Percentiles rank a stretch among this genome's conserved stretches.
Conservation (phyloP, 1,140 invertebrate species). For the Pseudomyrmex concolor region DNA sequence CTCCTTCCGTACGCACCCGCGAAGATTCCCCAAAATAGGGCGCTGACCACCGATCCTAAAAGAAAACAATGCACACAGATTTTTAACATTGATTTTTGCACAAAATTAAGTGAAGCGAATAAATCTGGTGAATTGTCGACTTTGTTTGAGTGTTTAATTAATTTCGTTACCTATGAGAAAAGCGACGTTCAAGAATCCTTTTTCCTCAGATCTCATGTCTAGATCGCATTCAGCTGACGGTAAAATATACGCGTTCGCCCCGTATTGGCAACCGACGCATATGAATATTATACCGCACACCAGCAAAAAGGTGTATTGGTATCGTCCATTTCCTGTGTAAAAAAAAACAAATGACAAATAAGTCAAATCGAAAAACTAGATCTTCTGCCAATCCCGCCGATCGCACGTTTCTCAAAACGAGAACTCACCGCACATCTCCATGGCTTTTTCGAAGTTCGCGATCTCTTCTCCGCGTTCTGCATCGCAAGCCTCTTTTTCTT, state of each 20-base stretch:
- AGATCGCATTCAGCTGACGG: slow-evolving; percentile 86
- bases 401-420: neutral
- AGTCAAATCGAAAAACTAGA: neutral
- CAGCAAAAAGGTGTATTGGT: slow-evolving; percentile 76
- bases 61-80: neutral
- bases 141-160: neutral
- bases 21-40: slow-evolving; percentile 88
- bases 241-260: slow-evolving; percentile 86
- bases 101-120: neutral
- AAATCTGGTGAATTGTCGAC: no score
- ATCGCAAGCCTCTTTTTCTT: slow-evolving; percentile 51
- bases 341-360: neutral
- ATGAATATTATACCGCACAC: slow-evolving; percentile 82
- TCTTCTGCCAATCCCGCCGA: no score
- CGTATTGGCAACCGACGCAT: slow-evolving; percentile 87
- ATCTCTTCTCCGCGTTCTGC: slow-evolving; percentile 56
- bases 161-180: slow-evolving; percentile 85
- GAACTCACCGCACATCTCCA: slow-evolving; percentile 73
- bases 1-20: slow-evolving; percentile 88
- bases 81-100: neutral
- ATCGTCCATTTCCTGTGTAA: slow-evolving; percentile 75
- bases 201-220: slow-evolving; percentile 84
- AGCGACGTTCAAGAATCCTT: slow-evolving; percentile 86
- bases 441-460: slow-evolving; percentile 74
- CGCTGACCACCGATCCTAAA: slow-evolving; percentile 86